Conservation (phyloP, 2,113 vertebrate species). For the Apteryx owenii region DNA sequence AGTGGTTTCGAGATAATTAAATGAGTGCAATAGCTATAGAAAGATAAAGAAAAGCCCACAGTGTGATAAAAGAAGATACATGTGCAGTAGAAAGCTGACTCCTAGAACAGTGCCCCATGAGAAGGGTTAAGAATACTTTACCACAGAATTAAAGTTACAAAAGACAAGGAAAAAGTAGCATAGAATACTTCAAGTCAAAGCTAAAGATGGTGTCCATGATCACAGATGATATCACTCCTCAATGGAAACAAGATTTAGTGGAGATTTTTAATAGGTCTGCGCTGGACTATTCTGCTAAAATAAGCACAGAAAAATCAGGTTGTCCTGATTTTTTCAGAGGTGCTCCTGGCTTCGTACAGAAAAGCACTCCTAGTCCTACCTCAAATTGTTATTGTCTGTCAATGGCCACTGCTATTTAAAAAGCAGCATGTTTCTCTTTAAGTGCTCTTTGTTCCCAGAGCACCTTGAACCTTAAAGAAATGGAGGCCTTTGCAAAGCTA, state of each 20-base stretch:
- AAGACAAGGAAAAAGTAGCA: constrained; percentile 33
- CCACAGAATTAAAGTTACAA: constrained; percentile 59
- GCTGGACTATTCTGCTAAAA: constrained; percentile 12
- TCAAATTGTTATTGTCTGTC: constrained; percentile 21
- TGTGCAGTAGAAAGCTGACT: constrained; percentile 39
- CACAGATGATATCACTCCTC: background rate
- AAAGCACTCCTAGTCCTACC: constrained; percentile 13
- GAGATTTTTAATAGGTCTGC: background rate
- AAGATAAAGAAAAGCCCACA: constrained; percentile 52
- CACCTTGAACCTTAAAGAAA: constrained; percentile 34
- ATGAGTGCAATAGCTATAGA: background rate
- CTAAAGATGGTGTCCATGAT: constrained; percentile 26
- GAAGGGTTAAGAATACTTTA: constrained; percentile 51
- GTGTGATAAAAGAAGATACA: constrained; percentile 45
- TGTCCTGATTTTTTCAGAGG: background rate
- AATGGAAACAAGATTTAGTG: constrained; percentile 1
- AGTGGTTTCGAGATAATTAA: background rate
- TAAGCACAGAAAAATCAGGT: constrained; percentile 28
- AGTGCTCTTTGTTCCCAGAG: constrained; percentile 33
- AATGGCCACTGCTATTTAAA: constrained; percentile 31
- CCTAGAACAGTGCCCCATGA: background rate
- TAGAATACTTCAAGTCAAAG: constrained; percentile 45
- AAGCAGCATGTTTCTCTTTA: constrained; percentile 23
- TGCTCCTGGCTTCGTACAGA: constrained; percentile 26
- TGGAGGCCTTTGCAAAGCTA: constrained; percentile 25